phyloP scores from a whole-genome alignment of 2,888 invertebrate species.

The Kryphioiulus occultus region DNA sequence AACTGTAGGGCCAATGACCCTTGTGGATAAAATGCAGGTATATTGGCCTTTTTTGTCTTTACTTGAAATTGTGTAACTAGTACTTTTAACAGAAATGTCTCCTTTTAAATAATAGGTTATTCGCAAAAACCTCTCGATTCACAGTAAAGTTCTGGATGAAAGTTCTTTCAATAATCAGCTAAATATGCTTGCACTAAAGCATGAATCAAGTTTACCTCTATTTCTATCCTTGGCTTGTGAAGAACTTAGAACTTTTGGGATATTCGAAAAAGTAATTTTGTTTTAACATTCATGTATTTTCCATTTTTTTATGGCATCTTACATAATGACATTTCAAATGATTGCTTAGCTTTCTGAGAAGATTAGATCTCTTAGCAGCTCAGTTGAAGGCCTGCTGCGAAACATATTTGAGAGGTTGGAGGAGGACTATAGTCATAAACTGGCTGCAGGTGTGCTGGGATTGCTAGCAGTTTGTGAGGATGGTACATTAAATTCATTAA shows the following conservation, averaged over 20 bases:
- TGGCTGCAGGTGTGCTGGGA: conserved; percentile 53
- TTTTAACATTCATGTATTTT: background rate
- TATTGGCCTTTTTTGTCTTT: background rate
- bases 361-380: conserved; percentile 53
- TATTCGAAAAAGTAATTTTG: conserved; percentile 54
- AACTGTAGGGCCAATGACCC: background rate
- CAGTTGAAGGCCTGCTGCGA: conserved; percentile 53
- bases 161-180: conserved; percentile 64
- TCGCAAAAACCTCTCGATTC: conserved; percentile 58
- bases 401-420: conserved; percentile 54
- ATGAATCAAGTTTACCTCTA: conserved; percentile 62
- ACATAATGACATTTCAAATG: background rate
- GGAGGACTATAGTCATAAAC: conserved; percentile 52
- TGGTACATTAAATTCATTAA: background rate
- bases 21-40: conserved; percentile 42
- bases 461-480: conserved; percentile 44
- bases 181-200: conserved; percentile 62
- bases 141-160: conserved; percentile 62
- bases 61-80: background rate
- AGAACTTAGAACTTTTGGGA: conserved; percentile 59
- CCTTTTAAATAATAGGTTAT: conserved; percentile 50
- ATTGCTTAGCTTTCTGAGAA: conserved; percentile 54
- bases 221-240: conserved; percentile 64
- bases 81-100: background rate
- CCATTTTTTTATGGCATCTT: background rate